Evolutionary conservation across 1,140 invertebrate species (phyloP).

Genomic region (Diorhabda elongata): DNA sequence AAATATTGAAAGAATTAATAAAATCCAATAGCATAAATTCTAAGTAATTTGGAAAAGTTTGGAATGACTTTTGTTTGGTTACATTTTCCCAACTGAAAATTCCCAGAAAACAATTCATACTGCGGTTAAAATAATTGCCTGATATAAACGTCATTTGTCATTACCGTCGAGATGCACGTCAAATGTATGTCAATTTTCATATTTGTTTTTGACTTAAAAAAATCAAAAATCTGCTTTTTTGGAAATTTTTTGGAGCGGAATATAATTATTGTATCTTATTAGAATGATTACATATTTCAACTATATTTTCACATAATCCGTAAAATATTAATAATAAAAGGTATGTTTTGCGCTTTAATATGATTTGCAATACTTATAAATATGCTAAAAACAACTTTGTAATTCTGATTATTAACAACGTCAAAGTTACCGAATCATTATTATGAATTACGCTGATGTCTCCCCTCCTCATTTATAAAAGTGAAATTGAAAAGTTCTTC

Average conservation of each 20-base stretch:
- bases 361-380: background rate
- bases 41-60: no score
- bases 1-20: no score
- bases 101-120: no score
- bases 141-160: no score
- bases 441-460: background rate
- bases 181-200: background rate
- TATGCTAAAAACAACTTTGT: background rate
- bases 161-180: no score
- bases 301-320: background rate
- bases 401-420: background rate
- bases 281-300: background rate
- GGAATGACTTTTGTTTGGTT: no score
- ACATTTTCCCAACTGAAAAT: no score
- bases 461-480: background rate
- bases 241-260: background rate
- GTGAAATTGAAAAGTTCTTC: background rate
- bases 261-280: background rate
- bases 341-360: background rate
- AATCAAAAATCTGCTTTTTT: background rate
- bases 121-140: no score
- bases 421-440: background rate
- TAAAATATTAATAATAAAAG: background rate
- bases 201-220: constrained; percentile 1
- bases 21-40: no score